Base-by-base conservation (phyloP, 1,140 invertebrate genomes). In the Holcopasites calliopsidis region DNA sequence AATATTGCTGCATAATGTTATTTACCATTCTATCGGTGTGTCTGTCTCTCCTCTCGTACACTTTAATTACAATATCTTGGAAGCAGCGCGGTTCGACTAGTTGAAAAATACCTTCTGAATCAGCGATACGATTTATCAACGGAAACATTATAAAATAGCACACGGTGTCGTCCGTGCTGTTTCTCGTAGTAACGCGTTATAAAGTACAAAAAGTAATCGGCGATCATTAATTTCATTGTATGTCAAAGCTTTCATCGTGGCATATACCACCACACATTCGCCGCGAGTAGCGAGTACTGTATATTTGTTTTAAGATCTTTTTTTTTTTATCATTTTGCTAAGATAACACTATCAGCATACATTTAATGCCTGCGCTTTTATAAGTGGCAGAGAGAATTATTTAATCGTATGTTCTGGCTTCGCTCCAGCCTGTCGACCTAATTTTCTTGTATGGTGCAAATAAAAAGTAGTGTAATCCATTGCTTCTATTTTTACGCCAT, bases 301-400 rank as follows among this genome's bases (percentile, higher is more conserved):
- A 83, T 86, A 85, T 86, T 87, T 88, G 84, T 87, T 87, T 87
- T 69, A 84, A 85, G 83, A 86, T 80, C 73, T 44, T 77, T 54
- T 38, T 23, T 54, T 90, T 91, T 91, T 90, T 89, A 91, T 92
- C 90, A 82, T 88, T 89, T 87, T 80, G 72, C 79, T 76, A 85
- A 88, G 91, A 92, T 91, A 92, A 86, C 90, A 88, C 86, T 92
- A 91, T 92, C 91, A 91, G 90, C 79, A 86, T 85, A 89, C 88
- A 86, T 88, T 91, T 91, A 89, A 89, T 87, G 90, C 89, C 88
- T 90, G 89, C 90, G 90, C 89, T 91, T 92, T 90, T 91, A 90
- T 90, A 91, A 90, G 89, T 89, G 88, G 87, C 87, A 68, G 79
- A 79, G 79, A 85, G 88, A 90, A 91, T 92, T 91, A 90, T 91